Evolutionary conservation across 2,113 vertebrate genomes (phyloP).

Genomic region (Uropsilus gracilis): DNA sequence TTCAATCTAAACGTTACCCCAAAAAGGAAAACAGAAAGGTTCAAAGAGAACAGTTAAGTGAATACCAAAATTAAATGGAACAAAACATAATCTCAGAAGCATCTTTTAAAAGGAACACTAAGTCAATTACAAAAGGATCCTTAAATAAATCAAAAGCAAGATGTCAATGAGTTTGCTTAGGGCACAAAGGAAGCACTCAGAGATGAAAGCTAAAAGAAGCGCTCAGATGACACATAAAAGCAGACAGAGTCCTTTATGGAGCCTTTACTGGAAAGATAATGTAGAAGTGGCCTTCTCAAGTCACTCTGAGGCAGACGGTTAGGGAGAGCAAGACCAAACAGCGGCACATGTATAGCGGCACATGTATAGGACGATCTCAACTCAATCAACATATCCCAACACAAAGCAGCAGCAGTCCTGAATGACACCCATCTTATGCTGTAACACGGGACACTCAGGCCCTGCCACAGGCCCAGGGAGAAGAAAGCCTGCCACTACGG

Average conservation of each 20-base stretch:
- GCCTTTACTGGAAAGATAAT: neutral
- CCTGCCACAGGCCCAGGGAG: neutral
- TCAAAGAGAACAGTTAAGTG: conserved; percentile 51
- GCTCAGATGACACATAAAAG: conserved; percentile 42
- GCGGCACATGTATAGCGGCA: neutral
- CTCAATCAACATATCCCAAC: conserved; percentile 3
- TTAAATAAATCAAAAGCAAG: conserved; percentile 53
- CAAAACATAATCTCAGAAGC: conserved; percentile 39
- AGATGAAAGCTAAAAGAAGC: conserved; percentile 23
- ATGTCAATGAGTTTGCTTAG: conserved; percentile 21
- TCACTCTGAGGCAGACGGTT: conserved; percentile 32
- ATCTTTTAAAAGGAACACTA: conserved; percentile 45
- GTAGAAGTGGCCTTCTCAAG: neutral
- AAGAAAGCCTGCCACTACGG: neutral
- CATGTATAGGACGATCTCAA: neutral
- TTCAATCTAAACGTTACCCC: conserved; percentile 32
- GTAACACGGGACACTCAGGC: neutral
- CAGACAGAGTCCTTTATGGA: neutral
- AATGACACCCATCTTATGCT: neutral
- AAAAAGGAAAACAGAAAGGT: conserved; percentile 40
- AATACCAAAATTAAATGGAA: conserved; percentile 38
- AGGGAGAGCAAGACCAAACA: neutral
- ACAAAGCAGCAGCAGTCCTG: neutral
- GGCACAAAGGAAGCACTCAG: conserved; percentile 17
- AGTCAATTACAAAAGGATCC: conserved; percentile 59